phyloP scores from a whole-genome alignment of 2,113 vertebrate genomes.

The Stomatorhinus ivindoensis region DNA sequence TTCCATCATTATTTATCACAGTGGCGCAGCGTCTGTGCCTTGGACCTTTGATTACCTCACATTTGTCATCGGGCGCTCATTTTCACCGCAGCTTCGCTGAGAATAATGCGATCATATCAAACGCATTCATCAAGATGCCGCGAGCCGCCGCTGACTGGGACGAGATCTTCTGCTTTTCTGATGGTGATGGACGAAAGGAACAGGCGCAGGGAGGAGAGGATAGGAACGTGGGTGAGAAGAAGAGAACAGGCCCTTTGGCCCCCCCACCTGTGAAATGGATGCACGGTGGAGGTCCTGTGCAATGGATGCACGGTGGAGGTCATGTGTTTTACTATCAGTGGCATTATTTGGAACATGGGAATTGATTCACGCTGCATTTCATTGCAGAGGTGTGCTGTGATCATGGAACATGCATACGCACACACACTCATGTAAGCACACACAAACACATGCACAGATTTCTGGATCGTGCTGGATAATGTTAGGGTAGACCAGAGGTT shows the following conservation, averaged over 20 bases:
- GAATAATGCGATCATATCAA: constrained; percentile 15
- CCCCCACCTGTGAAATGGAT: neutral
- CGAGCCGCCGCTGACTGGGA: neutral
- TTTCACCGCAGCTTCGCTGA: neutral
- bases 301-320: neutral
- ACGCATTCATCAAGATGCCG: neutral
- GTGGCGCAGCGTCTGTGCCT: neutral
- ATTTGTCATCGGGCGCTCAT: constrained; percentile 6
- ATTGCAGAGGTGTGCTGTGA: neutral
- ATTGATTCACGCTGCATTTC: neutral
- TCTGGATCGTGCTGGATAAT: neutral
- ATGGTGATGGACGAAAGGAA: neutral
- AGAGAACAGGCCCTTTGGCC: neutral
- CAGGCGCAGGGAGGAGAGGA: no score
- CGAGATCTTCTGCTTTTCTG: neutral
- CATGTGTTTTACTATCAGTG: neutral
- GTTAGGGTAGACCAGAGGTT: neutral
- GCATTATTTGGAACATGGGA: neutral
- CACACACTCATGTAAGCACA: neutral
- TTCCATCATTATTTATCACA: constrained; percentile 3
- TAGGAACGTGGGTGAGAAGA: neutral
- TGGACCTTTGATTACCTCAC: constrained; percentile 13
- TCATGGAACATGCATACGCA: neutral
- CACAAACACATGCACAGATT: neutral
- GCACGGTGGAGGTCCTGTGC: neutral